Percentiles rank a stretch among this genome's conserved stretches.
Evolutionary conservation across 1,140 invertebrate species (phyloP).

Genomic region (Cylas formicarius): DNA sequence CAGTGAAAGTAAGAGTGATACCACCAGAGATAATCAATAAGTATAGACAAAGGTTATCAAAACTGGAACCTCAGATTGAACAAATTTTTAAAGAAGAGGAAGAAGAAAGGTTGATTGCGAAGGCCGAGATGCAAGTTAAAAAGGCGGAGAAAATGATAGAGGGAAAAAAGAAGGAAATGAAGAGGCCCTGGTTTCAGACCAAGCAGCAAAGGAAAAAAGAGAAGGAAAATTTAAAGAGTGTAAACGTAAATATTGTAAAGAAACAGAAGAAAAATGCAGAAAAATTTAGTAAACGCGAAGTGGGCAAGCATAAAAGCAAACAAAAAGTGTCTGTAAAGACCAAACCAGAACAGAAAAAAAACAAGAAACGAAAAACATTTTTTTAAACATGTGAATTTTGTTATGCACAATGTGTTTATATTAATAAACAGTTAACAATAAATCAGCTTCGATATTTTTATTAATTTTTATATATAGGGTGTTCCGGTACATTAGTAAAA

Average conservation of each 20-base stretch:
- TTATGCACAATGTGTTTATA: too few relatives aligned
- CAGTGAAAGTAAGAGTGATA: constrained; percentile 82
- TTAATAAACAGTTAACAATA: too few relatives aligned
- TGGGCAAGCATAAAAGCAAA: too few relatives aligned
- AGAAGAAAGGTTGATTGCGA: constrained; percentile 72
- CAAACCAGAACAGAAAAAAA: too few relatives aligned
- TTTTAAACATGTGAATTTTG: too few relatives aligned
- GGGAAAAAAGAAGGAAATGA: constrained; percentile 37
- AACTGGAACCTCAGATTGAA: constrained; percentile 70
- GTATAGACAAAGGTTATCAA: constrained; percentile 66
- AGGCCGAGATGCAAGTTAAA: constrained; percentile 78
- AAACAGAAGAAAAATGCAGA: constrained; percentile 45
- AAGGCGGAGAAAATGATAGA: constrained; percentile 70
- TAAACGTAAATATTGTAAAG: constrained; percentile 9
- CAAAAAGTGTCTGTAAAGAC: too few relatives aligned
- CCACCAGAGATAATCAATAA: constrained; percentile 84
- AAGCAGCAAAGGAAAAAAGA: constrained; percentile 72
- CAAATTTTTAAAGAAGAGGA: constrained; percentile 77
- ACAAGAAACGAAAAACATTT: too few relatives aligned
- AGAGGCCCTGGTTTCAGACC: constrained; percentile 83
- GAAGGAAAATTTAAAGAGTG: constrained; percentile 54
- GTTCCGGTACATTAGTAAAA: too few relatives aligned
- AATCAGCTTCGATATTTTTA: too few relatives aligned
- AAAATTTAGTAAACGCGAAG: too few relatives aligned
- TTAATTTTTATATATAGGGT: too few relatives aligned